Base-by-base conservation (phyloP, 1,140 invertebrate genomes). In the Drosophila nasuta region DNA sequence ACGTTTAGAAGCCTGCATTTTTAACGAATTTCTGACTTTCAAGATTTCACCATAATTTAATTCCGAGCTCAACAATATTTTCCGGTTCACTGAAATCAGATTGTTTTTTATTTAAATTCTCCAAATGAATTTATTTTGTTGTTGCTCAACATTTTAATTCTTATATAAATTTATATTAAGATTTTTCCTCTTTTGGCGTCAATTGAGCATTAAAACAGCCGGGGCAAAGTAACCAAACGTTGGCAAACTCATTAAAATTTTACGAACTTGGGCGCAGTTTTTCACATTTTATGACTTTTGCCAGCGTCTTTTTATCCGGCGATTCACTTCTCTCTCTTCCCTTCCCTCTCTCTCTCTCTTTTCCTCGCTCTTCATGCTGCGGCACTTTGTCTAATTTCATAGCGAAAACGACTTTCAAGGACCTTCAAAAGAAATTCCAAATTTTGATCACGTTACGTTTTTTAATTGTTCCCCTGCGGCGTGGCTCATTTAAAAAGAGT, bases 381-480 rank as follows among this genome's bases (percentile, higher is more conserved):
- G 65, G 81, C 81, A 81, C 75, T 88, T 88, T 89, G 83, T 81
- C 83, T 87, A 87, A 87, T 87, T 87, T 87, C 72, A 76, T 81
- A 72, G 65, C 79, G 65, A 68, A 63, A 63, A 58, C 73, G 70
- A 76, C 71, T 79, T 57, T 81, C 82, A 88, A 87, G 82, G 82
- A 83, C 83, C 80, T 69, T 54, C 73, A 80, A 77, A 82, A 73
- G 75, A 85, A 79, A 88, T 88, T 88, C 79, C 62, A 79, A 89
- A 88, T 88, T 89, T 88, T 89, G 85, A 88, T 88, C 85, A 88
- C 85, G 85, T 88, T 89, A 88, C 77, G 75, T 85, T 89, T 89
- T 89, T 88, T 88, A 88, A 88, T 88, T 88, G 85, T 88, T 89
- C 85, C 85, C 85, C 81, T 85, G 85, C 85, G 85, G 85, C 77